A percentile compares a stretch with the other conserved stretches of the same genome.
Evolutionary conservation across 2,797 vertebrate species (phyloP).

Genomic region (Perodicticus potto): DNA sequence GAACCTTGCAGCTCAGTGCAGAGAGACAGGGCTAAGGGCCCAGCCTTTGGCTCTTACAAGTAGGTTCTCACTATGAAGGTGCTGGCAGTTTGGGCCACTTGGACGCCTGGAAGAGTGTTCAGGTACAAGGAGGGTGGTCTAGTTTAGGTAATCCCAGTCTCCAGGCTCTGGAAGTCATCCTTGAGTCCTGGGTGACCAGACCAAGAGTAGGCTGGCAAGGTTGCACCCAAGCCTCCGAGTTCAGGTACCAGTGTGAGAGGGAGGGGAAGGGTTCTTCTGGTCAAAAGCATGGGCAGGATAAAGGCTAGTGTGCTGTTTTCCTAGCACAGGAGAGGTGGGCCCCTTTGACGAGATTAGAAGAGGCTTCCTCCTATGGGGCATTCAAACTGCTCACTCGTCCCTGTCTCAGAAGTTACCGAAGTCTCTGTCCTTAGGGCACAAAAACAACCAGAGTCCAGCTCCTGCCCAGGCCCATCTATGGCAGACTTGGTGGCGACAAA

Average conservation of each 20-base stretch:
- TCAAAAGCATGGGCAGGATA: neutral
- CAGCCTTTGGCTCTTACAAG: too few species aligned
- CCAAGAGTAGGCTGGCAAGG: neutral
- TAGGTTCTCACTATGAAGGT: neutral
- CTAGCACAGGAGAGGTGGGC: neutral
- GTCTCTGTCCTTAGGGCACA: neutral
- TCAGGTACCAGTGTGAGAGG: too few species aligned
- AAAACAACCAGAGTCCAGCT: neutral
- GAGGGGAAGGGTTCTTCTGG: too few species aligned
- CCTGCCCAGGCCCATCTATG: neutral
- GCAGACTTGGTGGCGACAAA: neutral
- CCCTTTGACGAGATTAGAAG: neutral
- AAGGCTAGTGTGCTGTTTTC: neutral
- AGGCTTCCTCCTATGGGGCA: neutral
- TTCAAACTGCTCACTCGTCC: neutral
- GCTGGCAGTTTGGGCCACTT: neutral
- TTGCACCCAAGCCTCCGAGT: neutral
- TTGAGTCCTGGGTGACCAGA: neutral
- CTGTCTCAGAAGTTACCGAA: neutral
- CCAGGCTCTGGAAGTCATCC: neutral
- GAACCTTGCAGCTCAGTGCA: neutral
- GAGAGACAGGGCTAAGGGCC: neutral
- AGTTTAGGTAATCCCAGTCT: neutral
- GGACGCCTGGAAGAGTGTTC: neutral
- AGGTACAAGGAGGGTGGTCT: neutral